Evolutionary conservation across 2,797 vertebrate species (phyloP).

Genomic region (Carduelis carduelis): DNA sequence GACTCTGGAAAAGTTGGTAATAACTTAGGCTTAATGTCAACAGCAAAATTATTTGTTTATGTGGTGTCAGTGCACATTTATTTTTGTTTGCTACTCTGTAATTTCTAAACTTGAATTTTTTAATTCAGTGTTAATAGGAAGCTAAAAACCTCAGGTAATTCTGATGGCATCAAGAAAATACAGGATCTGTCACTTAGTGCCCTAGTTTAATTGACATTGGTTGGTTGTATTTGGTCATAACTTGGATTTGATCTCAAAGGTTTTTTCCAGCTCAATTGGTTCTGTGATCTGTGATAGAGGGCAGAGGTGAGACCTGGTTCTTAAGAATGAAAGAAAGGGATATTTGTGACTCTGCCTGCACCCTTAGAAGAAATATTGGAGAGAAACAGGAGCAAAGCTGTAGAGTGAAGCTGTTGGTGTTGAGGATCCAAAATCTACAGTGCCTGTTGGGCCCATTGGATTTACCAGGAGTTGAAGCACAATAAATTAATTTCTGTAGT

Average conservation of each 20-base stretch:
- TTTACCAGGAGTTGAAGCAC: not conserved
- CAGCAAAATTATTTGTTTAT: not conserved
- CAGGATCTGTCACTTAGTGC: fast-evolving
- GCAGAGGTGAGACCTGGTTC: not conserved
- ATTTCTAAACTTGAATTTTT: not conserved
- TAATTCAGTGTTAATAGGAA: not conserved
- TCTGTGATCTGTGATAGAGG: not conserved
- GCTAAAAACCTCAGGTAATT: not conserved
- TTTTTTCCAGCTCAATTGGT: not conserved
- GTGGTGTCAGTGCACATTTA: not conserved
- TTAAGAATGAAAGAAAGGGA: not conserved
- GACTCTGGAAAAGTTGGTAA: not conserved
- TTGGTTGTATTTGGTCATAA: not conserved
- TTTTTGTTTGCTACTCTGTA: not conserved
- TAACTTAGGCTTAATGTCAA: not conserved
- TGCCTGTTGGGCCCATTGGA: not conserved
- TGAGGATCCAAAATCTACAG: not conserved
- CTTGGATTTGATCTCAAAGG: not conserved
- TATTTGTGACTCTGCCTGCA: not conserved
- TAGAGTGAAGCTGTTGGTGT: not conserved
- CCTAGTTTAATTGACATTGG: not conserved
- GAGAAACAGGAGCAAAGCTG: not conserved
- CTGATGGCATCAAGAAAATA: not conserved
- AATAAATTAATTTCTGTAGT: not conserved
- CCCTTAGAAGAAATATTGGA: not conserved